Evolutionary conservation across 2,888 invertebrate species (phyloP), one percentile per base, ranked within the genome.

Genomic region (Ectropis crepuscularia): DNA sequence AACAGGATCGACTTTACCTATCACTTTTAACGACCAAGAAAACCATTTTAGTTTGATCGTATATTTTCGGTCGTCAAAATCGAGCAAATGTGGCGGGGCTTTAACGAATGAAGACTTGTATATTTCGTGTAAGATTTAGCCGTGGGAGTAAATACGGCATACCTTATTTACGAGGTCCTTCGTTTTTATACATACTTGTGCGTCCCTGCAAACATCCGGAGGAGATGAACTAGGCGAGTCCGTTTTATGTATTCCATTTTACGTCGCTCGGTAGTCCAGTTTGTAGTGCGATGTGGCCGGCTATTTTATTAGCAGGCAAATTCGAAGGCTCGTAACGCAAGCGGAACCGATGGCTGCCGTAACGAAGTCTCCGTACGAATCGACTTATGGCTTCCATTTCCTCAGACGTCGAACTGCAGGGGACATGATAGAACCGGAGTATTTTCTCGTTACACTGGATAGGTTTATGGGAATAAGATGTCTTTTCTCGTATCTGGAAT

Each of bases 261-360:
- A 81, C 78, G 77, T 76, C 77, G 79, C 72, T 70, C 81, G 79
- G 78, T 69, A 74, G 81, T 75, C 74, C 77, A 77, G 80, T 79
- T 79, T 76, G 77, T 72, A 73, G 73, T 72, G 78, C 77, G 79
- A 78, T 80, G 80, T 78, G 77, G 75, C 76, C 70, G 75, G 77
- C 82, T 78, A 82, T 88, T 88, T 88, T 87, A 86, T 88, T 86
- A 83, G 82, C 83, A 87, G 82, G 87, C 88, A 88, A 88, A 88
- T 89, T 86, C 87, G 83, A 83, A 81, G 77, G 80, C 78, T 85
- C 84, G 87, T 87, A 87, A 87, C 82, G 75, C 71, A 76, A 72
- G 75, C 78, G 80, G 76, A 81, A 78, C 79, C 80, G 82, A 85
- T 85, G 81, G 83, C 75, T 71, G 75, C 69, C 72, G 84, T 86